Percentiles rank a stretch among this genome's conserved stretches.
These are phyloP conservation scores for Apaloderma vittatum DNA, from an alignment of 2,113 vertebrate species.

Conservation along the genomic window DNA sequence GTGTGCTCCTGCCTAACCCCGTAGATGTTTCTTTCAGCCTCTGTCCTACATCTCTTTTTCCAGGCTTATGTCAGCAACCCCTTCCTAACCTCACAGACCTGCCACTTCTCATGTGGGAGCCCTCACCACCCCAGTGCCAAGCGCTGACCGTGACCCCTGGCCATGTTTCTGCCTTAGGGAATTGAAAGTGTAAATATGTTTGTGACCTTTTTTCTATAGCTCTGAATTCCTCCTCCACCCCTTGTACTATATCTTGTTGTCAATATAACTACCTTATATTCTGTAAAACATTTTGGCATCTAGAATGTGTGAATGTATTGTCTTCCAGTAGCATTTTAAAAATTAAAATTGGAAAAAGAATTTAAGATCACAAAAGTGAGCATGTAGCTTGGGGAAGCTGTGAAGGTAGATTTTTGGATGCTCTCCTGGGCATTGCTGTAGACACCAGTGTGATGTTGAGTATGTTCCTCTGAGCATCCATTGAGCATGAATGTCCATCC, in stretches of 20 bases:
- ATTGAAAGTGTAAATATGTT: not conserved
- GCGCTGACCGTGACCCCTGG: not conserved
- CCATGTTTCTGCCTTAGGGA: not conserved
- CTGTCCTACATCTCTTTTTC: not conserved
- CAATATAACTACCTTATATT: not conserved
- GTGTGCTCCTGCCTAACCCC: not conserved
- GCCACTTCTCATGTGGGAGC: not conserved
- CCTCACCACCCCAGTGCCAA: not conserved
- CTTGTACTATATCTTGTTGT: not conserved
- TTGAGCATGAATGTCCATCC: not conserved
- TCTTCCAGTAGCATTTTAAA: not conserved
- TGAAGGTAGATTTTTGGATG: not conserved
- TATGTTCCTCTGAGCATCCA: not conserved
- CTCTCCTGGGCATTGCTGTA: not conserved
- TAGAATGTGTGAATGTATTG: not conserved
- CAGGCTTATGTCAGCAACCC: not conserved
- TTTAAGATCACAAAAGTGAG: not conserved
- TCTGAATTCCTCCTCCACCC: not conserved
- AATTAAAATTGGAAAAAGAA: not conserved
- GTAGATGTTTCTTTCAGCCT: not conserved
- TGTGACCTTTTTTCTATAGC: not conserved
- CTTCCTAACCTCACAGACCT: not conserved
- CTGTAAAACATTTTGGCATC: not conserved
- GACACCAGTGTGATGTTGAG: not conserved
- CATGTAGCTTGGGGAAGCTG: not conserved